These are phyloP conservation scores for Eretmodus cyanostictus DNA, from an alignment of 2,113 vertebrate genomes.

Conservation along the genomic window DNA sequence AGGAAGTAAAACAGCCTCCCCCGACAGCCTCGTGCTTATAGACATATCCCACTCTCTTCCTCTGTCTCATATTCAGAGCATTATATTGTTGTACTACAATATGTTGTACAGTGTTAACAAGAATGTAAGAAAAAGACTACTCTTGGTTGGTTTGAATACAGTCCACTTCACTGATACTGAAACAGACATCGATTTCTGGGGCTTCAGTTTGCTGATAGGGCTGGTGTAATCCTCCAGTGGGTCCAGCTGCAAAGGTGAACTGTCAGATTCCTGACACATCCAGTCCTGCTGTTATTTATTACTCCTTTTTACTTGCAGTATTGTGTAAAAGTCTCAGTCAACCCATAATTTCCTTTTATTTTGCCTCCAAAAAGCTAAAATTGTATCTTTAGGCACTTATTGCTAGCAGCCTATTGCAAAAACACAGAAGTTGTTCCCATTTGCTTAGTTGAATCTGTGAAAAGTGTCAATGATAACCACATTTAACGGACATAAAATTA, in stretches of 20 bases:
- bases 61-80: neutral
- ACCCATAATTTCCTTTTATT: neutral
- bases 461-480: neutral
- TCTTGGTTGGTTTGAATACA: neutral
- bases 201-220: neutral
- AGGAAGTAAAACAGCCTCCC: slow-evolving; percentile 1
- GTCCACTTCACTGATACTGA: neutral
- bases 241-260: neutral
- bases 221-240: neutral
- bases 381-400: neutral
- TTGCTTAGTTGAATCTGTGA: neutral
- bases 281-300: neutral
- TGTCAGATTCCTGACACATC: neutral
- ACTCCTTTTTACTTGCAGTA: neutral
- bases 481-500: neutral
- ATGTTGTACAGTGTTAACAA: neutral
- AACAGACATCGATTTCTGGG: neutral
- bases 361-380: neutral
- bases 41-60: neutral
- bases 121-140: neutral
- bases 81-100: neutral
- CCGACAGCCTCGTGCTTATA: neutral
- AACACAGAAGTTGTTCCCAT: neutral
- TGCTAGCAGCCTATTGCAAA: neutral
- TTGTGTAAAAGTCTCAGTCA: neutral